Percentiles rank a stretch among this genome's conserved stretches.
Evolutionary conservation across 1,140 invertebrate genomes (phyloP).

Genomic region (Penaeus vannamei): DNA sequence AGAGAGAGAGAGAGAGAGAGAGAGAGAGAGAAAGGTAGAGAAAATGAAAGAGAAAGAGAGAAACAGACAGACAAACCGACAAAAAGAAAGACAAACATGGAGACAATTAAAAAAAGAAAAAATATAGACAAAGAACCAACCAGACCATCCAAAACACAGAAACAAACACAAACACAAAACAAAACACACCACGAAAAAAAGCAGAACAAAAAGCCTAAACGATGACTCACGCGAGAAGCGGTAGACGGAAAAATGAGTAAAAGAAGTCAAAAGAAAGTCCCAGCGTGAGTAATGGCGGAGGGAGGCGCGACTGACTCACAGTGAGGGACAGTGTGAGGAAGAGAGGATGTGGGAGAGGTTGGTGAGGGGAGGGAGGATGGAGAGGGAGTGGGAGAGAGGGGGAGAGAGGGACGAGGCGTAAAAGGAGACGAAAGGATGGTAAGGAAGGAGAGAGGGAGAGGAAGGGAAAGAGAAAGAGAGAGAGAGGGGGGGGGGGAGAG

Average conservation of each 20-base stretch:
- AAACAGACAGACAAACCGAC: neutral
- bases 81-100: neutral
- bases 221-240: too few relatives aligned
- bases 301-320: neutral
- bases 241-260: too few relatives aligned
- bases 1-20: too few relatives aligned
- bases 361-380: conserved; percentile 13
- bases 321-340: neutral
- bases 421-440: neutral
- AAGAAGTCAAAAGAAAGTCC: too few relatives aligned
- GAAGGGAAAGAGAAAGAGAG: neutral
- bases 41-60: neutral
- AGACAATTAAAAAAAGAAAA: neutral
- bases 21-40: too few relatives aligned
- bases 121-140: neutral
- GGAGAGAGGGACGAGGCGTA: neutral
- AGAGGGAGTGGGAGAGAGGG: too few relatives aligned
- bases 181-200: too few relatives aligned
- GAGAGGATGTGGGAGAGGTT: neutral
- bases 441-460: neutral
- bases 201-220: too few relatives aligned
- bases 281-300: too few relatives aligned
- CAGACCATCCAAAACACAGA: neutral
- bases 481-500: neutral
- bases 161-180: too few relatives aligned